Base-by-base conservation (phyloP, 2,888 invertebrate genomes). In the Sinodicranocentrus sp. region DNA sequence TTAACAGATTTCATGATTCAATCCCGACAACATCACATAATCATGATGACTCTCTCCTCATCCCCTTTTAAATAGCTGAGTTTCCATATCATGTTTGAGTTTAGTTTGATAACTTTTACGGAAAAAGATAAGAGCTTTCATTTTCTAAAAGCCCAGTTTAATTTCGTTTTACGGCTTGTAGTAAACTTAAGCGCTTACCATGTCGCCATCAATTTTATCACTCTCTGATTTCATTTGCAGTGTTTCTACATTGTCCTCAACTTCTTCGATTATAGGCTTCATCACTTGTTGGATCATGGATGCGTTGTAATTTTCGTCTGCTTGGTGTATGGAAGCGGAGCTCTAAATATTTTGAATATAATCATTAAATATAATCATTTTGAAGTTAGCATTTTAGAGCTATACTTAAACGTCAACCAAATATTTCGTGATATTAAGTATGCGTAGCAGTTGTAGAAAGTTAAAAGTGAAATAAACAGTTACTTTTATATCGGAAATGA, bases 261-360 rank as follows among this genome's bases (percentile, higher is more conserved):
- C 90, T 91, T 95, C 96, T 26, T 92, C 92, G 23, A 93, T 92
- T 59, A 96, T 92, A 0, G 95, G 94, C 1, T 91, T 91, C 43
- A 94, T 91, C 10, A 95, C 92, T 25, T 93, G 92, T 72, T 92
- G 91, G 2, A 96, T 91, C 1, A 94, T 92, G 61, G 93, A 91
- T 21, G 94, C 90, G 0, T 93, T 93, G 68, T 94, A 93, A 88
- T 94, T 94, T 6, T 95, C 91, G 65, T 76, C 77, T 6, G 68
- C n/a, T 61, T 73, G 43, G 33, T 68, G 67, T 19, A 65, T 71
- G 5, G 54, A 54, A n/a, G 82, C 82, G 13, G 85, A 77, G 28
- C 44, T 71, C 83, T 39, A 54, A 57, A 5, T n/a, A 10, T n/a
- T 15, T 15, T 23, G 25, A 57, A 21, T 17, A 25, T 48, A 10